A percentile compares a stretch with the other conserved stretches of the same genome.
These are phyloP conservation scores for Polymixis lichenea DNA, from an alignment of 2,888 invertebrate genomes.

Conservation along the genomic window DNA sequence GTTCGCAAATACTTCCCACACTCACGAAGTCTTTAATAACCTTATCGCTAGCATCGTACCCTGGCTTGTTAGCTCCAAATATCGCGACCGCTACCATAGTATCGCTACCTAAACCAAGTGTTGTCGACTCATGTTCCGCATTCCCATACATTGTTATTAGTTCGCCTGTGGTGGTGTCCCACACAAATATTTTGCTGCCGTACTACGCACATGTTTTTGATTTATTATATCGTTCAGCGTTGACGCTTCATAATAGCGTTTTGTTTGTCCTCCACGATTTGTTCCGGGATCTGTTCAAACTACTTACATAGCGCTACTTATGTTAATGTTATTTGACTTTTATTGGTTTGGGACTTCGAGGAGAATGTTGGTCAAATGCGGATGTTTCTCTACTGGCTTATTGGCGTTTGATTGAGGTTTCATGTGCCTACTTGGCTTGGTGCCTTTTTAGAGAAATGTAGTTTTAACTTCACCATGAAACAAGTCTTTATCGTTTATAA, in stretches of 20 bases:
- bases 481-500: not conserved
- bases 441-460: not conserved
- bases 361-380: conserved; percentile 17
- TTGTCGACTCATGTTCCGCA: conserved; percentile 68
- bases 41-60: conserved; percentile 19
- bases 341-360: conserved; percentile 34
- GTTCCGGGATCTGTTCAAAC: conserved; percentile 23
- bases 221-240: conserved; percentile 50
- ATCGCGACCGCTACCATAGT: conserved; percentile 32
- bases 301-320: conserved; percentile 23
- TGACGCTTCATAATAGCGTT: conserved; percentile 42
- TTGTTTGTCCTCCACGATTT: conserved; percentile 40
- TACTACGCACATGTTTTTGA: conserved; percentile 53
- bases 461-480: not conserved
- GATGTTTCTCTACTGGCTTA: not conserved
- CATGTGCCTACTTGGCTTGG: not conserved
- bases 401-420: conserved; percentile 1
- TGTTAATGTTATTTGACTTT: conserved; percentile 42
- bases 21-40: conserved; percentile 5
- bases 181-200: conserved; percentile 63
- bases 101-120: conserved; percentile 40
- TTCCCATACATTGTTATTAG: conserved; percentile 63
- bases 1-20: conserved; percentile 18
- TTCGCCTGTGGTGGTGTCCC: conserved; percentile 45
- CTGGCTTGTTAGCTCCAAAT: conserved; percentile 13